phyloP scores from a whole-genome alignment of 2,797 vertebrate species.

The Acomys russatus region DNA sequence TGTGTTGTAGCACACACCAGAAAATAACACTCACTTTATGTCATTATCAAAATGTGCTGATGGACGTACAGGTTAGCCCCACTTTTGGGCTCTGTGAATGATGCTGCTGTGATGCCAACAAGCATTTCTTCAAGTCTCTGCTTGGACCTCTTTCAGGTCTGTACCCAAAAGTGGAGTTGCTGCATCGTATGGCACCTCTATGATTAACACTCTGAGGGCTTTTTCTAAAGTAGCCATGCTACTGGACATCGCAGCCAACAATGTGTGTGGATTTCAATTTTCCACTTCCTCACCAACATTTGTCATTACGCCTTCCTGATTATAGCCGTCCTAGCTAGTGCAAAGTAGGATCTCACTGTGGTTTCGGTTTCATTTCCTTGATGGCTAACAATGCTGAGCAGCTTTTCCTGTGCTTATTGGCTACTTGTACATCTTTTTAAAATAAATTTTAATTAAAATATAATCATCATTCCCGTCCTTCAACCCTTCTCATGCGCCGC shows the following conservation, averaged over 20 bases:
- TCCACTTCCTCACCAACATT: not conserved
- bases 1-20: not conserved
- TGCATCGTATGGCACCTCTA: not conserved
- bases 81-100: not conserved
- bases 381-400: not conserved
- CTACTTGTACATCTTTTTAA: not conserved
- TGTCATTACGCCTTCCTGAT: not conserved
- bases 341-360: not conserved
- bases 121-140: not conserved
- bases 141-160: slow-evolving; percentile 3
- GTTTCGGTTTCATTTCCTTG: slow-evolving; percentile 7
- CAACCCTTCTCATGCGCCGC: too few relatives aligned
- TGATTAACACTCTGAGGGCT: slow-evolving; percentile 4
- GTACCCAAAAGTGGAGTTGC: not conserved
- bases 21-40: not conserved
- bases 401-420: not conserved
- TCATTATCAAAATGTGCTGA: not conserved
- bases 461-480: not conserved
- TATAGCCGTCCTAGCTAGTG: not conserved
- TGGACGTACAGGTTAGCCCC: not conserved
- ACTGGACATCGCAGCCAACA: not conserved
- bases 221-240: not conserved
- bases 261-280: not conserved
- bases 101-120: not conserved
- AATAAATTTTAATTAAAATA: not conserved